Evolutionary conservation across 2,797 vertebrate genomes (phyloP).

Genomic region (Xiphorhynchus erythropygius): DNA sequence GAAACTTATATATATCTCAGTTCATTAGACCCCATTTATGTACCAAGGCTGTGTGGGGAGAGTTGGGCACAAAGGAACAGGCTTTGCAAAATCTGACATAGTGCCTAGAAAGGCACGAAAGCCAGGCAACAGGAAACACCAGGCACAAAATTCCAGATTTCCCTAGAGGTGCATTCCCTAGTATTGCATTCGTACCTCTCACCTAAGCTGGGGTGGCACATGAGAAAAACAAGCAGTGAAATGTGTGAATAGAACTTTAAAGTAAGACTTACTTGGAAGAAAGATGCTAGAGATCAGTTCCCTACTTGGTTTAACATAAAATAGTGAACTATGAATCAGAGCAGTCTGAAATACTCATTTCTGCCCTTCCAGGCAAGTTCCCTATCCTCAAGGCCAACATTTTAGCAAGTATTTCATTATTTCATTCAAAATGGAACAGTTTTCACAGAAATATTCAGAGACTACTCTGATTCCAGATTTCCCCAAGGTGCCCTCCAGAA

Average conservation of each 20-base stretch:
- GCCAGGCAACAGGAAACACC: background rate
- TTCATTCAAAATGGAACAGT: constrained; percentile 16
- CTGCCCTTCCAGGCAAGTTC: background rate
- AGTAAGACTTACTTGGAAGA: background rate
- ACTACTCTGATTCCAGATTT: background rate
- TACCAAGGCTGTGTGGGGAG: background rate
- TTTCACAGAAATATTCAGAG: background rate
- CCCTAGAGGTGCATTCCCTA: background rate
- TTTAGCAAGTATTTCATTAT: constrained; percentile 11
- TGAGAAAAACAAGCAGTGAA: background rate
- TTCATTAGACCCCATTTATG: background rate
- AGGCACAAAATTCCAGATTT: background rate
- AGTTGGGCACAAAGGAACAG: background rate
- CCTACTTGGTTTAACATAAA: background rate
- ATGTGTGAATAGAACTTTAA: background rate
- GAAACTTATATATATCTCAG: background rate
- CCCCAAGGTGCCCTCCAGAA: background rate
- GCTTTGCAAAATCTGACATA: background rate
- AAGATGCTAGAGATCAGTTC: background rate
- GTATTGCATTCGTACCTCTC: background rate
- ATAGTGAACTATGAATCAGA: background rate
- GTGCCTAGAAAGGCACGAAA: background rate
- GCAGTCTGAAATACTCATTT: background rate
- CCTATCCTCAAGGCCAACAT: background rate
- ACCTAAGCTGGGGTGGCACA: background rate